Percentiles rank a stretch among this genome's conserved stretches.
Evolutionary conservation across 1,140 invertebrate species (phyloP).

Genomic region (Trinorchestia longiramus): DNA sequence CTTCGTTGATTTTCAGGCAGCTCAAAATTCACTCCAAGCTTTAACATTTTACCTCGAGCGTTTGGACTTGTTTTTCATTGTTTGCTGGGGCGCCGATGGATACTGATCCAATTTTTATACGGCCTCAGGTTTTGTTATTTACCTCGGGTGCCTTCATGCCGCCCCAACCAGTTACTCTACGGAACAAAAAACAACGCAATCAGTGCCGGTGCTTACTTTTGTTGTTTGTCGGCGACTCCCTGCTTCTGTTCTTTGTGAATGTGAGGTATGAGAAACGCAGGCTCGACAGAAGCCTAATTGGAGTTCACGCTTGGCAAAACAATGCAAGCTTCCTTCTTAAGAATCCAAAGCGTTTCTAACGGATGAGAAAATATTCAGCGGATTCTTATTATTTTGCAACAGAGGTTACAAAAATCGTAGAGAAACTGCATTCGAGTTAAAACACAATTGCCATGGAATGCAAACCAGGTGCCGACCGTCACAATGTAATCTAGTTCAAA

Average conservation of each 20-base stretch:
- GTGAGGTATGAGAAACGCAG: background rate
- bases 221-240: background rate
- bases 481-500: background rate
- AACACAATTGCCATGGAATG: background rate
- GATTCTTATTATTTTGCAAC: background rate
- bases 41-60: background rate
- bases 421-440: background rate
- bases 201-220: constrained; percentile 6
- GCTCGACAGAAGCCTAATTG: background rate
- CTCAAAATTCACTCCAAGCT: background rate
- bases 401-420: background rate
- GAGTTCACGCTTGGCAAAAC: background rate
- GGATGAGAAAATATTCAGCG: background rate
- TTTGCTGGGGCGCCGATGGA: background rate
- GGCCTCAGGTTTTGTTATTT: background rate
- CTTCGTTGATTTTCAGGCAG: background rate
- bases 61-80: background rate
- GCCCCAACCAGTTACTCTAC: background rate
- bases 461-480: background rate
- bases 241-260: background rate
- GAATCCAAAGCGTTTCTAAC: background rate
- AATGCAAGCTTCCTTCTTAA: background rate
- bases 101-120: background rate
- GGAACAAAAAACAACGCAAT: constrained; percentile 8
- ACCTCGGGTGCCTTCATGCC: background rate